Percentiles rank a stretch among this genome's conserved stretches.
These are phyloP conservation scores for Lepidurus arcticus DNA, from an alignment of 1,140 invertebrate genomes.

Conservation along the genomic window DNA sequence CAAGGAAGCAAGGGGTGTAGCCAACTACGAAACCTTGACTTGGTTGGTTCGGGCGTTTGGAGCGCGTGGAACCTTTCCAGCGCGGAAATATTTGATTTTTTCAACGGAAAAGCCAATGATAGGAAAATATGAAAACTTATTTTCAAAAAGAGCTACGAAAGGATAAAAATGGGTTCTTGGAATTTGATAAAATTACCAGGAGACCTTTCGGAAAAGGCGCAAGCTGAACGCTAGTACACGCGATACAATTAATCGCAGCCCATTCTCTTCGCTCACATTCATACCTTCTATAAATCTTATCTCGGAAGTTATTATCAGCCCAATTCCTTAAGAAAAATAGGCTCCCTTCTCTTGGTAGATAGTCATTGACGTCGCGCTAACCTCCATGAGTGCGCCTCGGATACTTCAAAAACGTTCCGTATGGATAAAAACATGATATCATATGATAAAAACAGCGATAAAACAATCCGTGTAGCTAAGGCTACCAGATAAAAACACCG, in stretches of 20 bases:
- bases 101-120: neutral
- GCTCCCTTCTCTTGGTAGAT: neutral
- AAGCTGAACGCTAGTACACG: neutral
- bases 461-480: conserved; percentile 8
- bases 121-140: neutral
- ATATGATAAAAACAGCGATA: conserved; percentile 13
- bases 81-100: neutral
- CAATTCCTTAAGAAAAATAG: neutral
- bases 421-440: no score
- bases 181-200: neutral
- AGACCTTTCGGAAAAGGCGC: neutral
- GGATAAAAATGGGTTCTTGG: neutral
- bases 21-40: neutral
- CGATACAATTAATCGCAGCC: neutral
- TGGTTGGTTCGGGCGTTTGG: neutral
- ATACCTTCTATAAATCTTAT: neutral
- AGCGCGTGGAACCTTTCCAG: neutral
- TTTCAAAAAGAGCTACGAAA: neutral
- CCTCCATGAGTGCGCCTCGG: neutral
- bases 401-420: neutral
- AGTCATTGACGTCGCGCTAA: neutral
- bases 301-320: neutral
- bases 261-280: neutral
- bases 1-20: neutral
- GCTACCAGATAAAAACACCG: neutral